Percentiles rank a stretch among this genome's conserved stretches.
phyloP scores from a whole-genome alignment of 2,888 invertebrate species.

The Steinernema carpocapsae region DNA sequence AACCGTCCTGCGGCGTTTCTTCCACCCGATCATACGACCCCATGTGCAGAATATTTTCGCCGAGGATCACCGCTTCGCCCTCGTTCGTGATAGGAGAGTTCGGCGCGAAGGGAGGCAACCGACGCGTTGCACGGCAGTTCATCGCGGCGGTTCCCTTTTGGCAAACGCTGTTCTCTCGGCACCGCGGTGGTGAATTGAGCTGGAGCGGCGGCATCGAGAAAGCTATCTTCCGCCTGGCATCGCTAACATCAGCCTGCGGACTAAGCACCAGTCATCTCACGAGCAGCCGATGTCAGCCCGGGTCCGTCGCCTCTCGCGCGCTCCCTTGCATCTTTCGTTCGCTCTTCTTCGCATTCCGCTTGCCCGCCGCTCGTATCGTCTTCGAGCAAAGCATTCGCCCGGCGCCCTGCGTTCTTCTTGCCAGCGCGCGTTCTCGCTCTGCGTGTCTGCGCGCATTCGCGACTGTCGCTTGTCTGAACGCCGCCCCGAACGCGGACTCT shows the following conservation, averaged over 20 bases:
- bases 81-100: too few species aligned
- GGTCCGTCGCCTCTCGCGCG: constrained; percentile 31
- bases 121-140: neutral
- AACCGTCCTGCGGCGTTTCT: too few species aligned
- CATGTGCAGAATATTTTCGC: too few species aligned
- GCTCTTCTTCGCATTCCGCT: constrained; percentile 31
- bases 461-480: constrained; percentile 33
- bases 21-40: too few species aligned
- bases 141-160: constrained; percentile 2
- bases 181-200: neutral
- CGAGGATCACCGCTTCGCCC: too few species aligned
- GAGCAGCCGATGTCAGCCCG: constrained; percentile 29
- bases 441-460: constrained; percentile 31
- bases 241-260: neutral
- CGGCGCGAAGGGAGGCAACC: too few species aligned
- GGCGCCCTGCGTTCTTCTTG: constrained; percentile 28
- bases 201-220: constrained; percentile 7
- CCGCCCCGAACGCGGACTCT: constrained; percentile 34
- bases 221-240: constrained; percentile 1
- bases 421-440: constrained; percentile 35
- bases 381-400: constrained; percentile 29
- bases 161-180: constrained; percentile 20
- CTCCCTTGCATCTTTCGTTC: constrained; percentile 32
- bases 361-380: constrained; percentile 31
- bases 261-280: constrained; percentile 3